Evolutionary conservation across 2,113 vertebrate species (phyloP).

Genomic region (Rattus norvegicus): DNA sequence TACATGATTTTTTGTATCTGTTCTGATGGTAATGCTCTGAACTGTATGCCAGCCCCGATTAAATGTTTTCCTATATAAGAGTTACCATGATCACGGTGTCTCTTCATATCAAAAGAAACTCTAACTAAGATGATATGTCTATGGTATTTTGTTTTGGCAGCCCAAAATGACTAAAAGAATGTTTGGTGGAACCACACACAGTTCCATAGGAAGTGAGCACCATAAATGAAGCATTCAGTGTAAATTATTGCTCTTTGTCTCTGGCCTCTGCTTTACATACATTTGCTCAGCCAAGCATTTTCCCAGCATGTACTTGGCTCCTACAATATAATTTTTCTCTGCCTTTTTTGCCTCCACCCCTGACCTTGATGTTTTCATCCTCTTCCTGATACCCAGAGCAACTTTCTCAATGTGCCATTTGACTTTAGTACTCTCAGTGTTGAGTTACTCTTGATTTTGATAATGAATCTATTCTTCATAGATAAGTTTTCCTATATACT

Average conservation of each 20-base stretch:
- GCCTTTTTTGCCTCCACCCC: neutral
- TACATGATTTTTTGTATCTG: neutral
- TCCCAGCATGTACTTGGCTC: neutral
- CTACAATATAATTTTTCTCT: neutral
- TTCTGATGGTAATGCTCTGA: neutral
- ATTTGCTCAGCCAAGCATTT: neutral
- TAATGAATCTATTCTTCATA: constrained; percentile 58
- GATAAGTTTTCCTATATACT: constrained; percentile 19
- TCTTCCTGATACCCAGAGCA: neutral
- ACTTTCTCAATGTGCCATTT: constrained; percentile 61
- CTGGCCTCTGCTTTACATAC: neutral
- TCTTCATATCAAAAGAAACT: neutral
- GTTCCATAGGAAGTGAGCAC: neutral
- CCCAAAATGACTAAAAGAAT: neutral
- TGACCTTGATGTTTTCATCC: neutral
- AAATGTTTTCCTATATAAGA: neutral
- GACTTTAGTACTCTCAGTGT: constrained; percentile 14
- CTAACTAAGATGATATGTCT: neutral
- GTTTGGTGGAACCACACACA: neutral
- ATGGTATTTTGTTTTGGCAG: neutral
- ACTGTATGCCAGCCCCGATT: neutral
- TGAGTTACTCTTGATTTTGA: constrained; percentile 23
- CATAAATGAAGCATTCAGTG: neutral
- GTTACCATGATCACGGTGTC: neutral
- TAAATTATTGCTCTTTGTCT: neutral